Evolutionary conservation across 2,113 vertebrate genomes (phyloP), one percentile per base, ranked within the genome.

Genomic region (Cercocebus atys): DNA sequence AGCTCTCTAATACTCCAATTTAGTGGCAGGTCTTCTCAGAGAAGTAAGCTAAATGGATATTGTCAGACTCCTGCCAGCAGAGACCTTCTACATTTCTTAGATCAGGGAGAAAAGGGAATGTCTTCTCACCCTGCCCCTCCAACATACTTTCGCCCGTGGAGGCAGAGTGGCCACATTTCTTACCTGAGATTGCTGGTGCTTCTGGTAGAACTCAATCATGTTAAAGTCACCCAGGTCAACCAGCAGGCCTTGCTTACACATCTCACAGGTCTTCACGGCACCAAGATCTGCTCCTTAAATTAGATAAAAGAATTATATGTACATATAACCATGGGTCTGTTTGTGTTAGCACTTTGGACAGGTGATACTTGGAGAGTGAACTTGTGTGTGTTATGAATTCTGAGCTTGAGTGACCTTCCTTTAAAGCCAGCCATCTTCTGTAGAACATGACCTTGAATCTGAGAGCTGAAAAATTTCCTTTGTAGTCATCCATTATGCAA

Each of bases 191-290:
- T 98, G 90, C 32, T 95, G 98, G 91, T 98, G 98, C 61, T 97
- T 98, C 95, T 95, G 97, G 79, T 97, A 98, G 75, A 96, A 92
- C 16, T 98, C 98, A 0, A 95, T 97, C 95, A 98, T 0, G 0
- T 98, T 97, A 25, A 98, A 98, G 87, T 95, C 97, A 47, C 97
- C 97, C 90, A 97, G 79, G 30, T 98, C 47, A 10, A 75, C 61
- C 66, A 97, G 57, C 59, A 98, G 97, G 68, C 85, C 94, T 91
- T 98, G 97, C 90, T 98, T 98, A 97, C 98, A 98, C 93, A 98
- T 98, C 97, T 98, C 98, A 35, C 97, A 98, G 50, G 97, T 98
- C 96, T 97, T 97, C 92, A 98, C 98, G 2, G 98, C 52, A 2
- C 90, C 80, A 57, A 98, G 96, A 13, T 98, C 97, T 17, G 98